Evolutionary conservation across 2,888 invertebrate genomes (phyloP), one percentile per base, ranked within the genome.

Genomic region (Diachrysia chrysitis): DNA sequence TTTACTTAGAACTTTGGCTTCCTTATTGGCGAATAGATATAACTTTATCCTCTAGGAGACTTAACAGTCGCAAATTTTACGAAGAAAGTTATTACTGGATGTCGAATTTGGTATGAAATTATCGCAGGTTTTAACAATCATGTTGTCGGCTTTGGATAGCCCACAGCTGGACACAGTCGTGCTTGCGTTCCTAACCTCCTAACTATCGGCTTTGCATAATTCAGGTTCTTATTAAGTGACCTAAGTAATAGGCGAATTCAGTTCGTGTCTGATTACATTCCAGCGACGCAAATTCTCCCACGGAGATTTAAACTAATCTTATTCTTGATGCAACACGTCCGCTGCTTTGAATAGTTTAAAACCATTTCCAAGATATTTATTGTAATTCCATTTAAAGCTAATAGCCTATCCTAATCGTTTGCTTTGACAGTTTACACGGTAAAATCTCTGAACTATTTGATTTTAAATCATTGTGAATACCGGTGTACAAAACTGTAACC

Each of bases 401-500:
- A 74, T 74, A 76, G 60, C 53, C 10, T 35, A 61, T 60, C 51
- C 42, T 71, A 68, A 71, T 71, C 66, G 46, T 37, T 32, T 63
- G 35, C n/a, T 66, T 69, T 76, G 71, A 73, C 66, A 82, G 56
- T 65, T 69, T 58, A 63, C 64, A 69, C 42, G 56, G 16, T 58
- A 35, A 79, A 60, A 75, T 71, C 63, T 63, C 37, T 10, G 46
- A 77, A 59, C 56, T 70, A 57, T 68, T 59, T 59, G 56, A 67
- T 71, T 63, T 69, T 62, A 63, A 59, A 67, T 32, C 66, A 59
- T 69, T 78, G 70, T 58, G 63, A 82, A 78, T 83, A 73, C 76
- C 69, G 62, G 69, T 70, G 63, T 67, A 86, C 81, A 84, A 71
- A 85, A 85, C 82, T 73, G 82, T 86, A 85, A 85, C 83, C 85